Base-by-base conservation (phyloP, 2,113 vertebrate genomes). In the Mellivora capensis region DNA sequence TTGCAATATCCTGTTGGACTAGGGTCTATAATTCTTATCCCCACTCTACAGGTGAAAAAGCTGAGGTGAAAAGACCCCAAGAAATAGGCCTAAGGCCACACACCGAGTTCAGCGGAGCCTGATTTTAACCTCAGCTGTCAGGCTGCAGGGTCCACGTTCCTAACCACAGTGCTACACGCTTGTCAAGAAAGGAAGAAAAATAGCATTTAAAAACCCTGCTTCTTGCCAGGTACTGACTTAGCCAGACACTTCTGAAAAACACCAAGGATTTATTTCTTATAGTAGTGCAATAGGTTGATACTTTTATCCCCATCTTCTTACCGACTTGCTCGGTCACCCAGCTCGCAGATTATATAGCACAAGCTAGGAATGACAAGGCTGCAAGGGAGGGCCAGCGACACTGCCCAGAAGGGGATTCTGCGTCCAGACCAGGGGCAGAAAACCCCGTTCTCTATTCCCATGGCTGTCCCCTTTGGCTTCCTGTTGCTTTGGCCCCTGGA, bases 401-500 rank as follows among this genome's bases (percentile, higher is more conserved):
- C 52, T 49, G 9, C 23, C 12, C 2, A 34, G 5, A 57, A 6
- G 13, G 37, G 47, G 61, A 79, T 1, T 2, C 5, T 27, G 10
- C 1, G 4, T 59, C 54, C 25, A 17, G 11, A 29, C 14, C 7
- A 23, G 3, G 25, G 76, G 61, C 10, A 7, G 34, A 13, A 52
- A 27, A 37, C 2, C 25, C 11, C 2, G 2, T 25, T 44, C 25
- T 72, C 61, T 37, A 14, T 6, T 81, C 37, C 44, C 2, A 0
- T 31, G 3, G 1, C 9, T 27, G 18, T 52, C 18, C 0, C 6
- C 47, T 20, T 34, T 2, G 17, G 31, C 47, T 96, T 57, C 42
- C 61, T 37, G 34, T 62, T 29, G 2, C 39, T 62, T 72, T 31
- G 62, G 25, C 14, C 15, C 52, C 4, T 49, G 20, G 7, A 21